These are phyloP conservation scores for Hirudinaria manillensis DNA, from an alignment of 2,888 invertebrate species.

Conservation along the genomic window DNA sequence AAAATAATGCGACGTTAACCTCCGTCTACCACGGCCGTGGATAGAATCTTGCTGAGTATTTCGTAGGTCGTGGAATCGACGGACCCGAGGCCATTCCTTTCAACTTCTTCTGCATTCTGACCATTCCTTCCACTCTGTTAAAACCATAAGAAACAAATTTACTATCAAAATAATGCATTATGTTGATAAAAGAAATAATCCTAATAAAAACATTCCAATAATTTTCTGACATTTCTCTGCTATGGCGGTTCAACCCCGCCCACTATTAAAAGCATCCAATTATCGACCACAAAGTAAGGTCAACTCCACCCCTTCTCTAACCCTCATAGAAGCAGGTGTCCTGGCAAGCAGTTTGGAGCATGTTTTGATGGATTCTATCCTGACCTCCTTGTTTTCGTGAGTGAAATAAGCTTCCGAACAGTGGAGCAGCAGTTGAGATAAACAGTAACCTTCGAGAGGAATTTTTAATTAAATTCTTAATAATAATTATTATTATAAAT, in stretches of 20 bases:
- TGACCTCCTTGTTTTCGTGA: slow-evolving; percentile 82
- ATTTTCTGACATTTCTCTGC: too few species aligned
- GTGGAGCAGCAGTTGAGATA: slow-evolving; percentile 82
- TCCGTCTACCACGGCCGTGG: slow-evolving; percentile 88
- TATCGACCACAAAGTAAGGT: background rate
- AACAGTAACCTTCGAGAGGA: slow-evolving; percentile 64
- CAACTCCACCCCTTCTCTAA: background rate
- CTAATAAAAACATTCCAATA: too few species aligned
- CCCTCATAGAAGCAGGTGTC: background rate
- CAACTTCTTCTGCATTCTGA: background rate
- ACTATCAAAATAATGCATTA: too few species aligned
- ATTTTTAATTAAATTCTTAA: background rate
- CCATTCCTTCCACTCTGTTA: background rate
- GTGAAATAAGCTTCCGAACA: slow-evolving; percentile 85
- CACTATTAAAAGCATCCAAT: too few species aligned
- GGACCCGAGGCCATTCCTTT: background rate
- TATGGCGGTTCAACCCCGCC: too few species aligned
- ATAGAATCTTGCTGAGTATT: slow-evolving; percentile 80
- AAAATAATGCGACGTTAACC: slow-evolving; percentile 50
- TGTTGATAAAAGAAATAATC: too few species aligned
- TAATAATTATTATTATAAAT: background rate
- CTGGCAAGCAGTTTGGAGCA: slow-evolving; percentile 56
- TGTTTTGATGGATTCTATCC: slow-evolving; percentile 87
- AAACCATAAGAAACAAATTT: too few species aligned
- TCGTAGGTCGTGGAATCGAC: slow-evolving; percentile 53